These are phyloP conservation scores for Erithacus rubecula DNA, from an alignment of 2,797 vertebrate species.

Conservation along the genomic window DNA sequence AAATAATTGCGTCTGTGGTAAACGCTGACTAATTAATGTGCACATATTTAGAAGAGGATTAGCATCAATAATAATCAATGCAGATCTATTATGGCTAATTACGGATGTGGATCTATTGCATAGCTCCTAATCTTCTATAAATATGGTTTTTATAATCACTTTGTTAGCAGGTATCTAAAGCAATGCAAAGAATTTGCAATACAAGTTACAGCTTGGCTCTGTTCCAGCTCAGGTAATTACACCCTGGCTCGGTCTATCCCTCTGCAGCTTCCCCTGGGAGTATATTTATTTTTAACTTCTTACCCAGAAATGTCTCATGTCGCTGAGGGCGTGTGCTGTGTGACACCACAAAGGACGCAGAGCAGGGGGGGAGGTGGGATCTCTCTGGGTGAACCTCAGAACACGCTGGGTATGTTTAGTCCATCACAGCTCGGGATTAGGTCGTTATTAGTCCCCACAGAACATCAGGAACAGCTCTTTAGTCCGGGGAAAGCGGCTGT, in stretches of 20 bases:
- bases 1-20: slow-evolving; percentile 51
- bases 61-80: slow-evolving; percentile 61
- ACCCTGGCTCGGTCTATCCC: not conserved
- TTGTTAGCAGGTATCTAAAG: slow-evolving; percentile 66
- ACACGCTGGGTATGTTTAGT: not conserved
- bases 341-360: not conserved
- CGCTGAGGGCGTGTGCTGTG: not conserved
- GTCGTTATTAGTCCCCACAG: slow-evolving; percentile 33
- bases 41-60: slow-evolving; percentile 61
- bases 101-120: slow-evolving; percentile 56
- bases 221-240: slow-evolving; percentile 62
- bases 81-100: slow-evolving; percentile 63
- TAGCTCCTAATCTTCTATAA: slow-evolving; percentile 65
- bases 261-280: not conserved
- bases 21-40: slow-evolving; percentile 52
- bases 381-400: not conserved
- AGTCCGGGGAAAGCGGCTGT: not conserved
- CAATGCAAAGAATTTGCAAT: slow-evolving; percentile 59
- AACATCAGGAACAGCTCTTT: not conserved
- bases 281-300: slow-evolving; percentile 43
- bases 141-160: slow-evolving; percentile 69
- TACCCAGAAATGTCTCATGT: not conserved
- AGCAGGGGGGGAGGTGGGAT: not conserved
- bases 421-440: not conserved
- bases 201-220: slow-evolving; percentile 34